Evolutionary conservation across 1,140 invertebrate species (phyloP).

Genomic region (Drosophila bocki): DNA sequence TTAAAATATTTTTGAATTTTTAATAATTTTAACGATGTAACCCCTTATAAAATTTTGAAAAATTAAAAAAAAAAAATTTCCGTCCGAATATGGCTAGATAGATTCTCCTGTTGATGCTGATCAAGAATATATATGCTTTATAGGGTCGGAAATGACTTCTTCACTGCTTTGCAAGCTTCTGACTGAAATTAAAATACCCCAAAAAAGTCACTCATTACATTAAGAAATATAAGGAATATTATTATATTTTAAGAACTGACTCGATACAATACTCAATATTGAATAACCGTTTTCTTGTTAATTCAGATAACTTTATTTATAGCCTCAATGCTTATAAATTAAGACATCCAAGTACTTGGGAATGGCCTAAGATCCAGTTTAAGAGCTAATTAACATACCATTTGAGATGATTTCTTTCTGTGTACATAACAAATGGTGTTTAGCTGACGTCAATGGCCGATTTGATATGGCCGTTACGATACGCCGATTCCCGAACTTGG

Average conservation of each 20-base stretch:
- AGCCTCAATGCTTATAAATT: not conserved
- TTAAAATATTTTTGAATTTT: too few relatives aligned
- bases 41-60: too few relatives aligned
- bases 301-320: not conserved
- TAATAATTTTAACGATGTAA: too few relatives aligned
- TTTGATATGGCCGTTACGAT: slow-evolving; percentile 28
- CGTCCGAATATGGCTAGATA: too few relatives aligned
- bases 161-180: too few relatives aligned
- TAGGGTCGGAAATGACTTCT: too few relatives aligned
- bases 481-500: slow-evolving; percentile 30
- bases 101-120: too few relatives aligned
- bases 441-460: slow-evolving; percentile 51
- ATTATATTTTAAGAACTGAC: not conserved
- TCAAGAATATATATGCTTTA: too few relatives aligned
- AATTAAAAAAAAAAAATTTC: too few relatives aligned
- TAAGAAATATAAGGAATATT: not conserved
- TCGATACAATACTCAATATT: not conserved
- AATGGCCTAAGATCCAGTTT: slow-evolving; percentile 7
- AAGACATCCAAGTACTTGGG: not conserved
- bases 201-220: not conserved
- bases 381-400: not conserved
- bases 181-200: not conserved
- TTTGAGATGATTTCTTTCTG: slow-evolving; percentile 6
- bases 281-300: not conserved
- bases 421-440: slow-evolving; percentile 43